phyloP scores from a whole-genome alignment of 2,888 invertebrate species.

The Orgyia antiqua region DNA sequence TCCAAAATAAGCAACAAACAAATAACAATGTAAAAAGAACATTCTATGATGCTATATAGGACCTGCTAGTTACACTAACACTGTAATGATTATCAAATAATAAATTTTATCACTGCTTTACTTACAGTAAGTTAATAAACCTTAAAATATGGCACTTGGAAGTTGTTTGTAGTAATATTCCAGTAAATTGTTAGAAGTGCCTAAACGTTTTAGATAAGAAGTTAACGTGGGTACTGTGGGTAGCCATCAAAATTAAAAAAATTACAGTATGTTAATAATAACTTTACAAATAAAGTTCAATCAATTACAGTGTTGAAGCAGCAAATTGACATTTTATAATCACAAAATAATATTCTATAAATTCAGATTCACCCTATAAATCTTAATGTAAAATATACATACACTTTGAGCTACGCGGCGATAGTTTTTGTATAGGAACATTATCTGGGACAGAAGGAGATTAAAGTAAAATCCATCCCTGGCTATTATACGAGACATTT shows the following conservation, averaged over 20 bases:
- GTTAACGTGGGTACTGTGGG: no score
- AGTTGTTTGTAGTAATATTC: slow-evolving; percentile 23
- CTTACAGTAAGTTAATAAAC: slow-evolving; percentile 21
- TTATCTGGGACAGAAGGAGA: slow-evolving; percentile 6
- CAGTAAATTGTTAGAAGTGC: slow-evolving; percentile 23
- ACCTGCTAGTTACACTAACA: slow-evolving; percentile 53
- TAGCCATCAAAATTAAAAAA: no score
- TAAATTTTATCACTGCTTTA: slow-evolving; percentile 21
- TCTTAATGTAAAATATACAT: slow-evolving; percentile 50
- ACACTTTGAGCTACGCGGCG: slow-evolving; percentile 60
- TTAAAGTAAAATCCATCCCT: no score
- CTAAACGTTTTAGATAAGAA: slow-evolving; percentile 14
- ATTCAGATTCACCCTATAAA: slow-evolving; percentile 64
- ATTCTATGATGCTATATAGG: slow-evolving; percentile 54
- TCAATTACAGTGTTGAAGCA: slow-evolving; percentile 57
- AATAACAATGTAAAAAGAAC: slow-evolving; percentile 72
- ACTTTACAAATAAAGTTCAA: slow-evolving; percentile 15
- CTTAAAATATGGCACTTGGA: slow-evolving; percentile 42
- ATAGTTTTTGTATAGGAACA: slow-evolving; percentile 30
- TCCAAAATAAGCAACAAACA: slow-evolving; percentile 78
- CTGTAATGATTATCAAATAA: slow-evolving; percentile 42
- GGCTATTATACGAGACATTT: no score
- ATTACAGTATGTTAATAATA: background rate
- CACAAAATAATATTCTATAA: slow-evolving; percentile 55
- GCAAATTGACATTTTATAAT: slow-evolving; percentile 51